Evolutionary conservation across 2,888 invertebrate species (phyloP), one percentile per base, ranked within the genome.

Genomic region (Melieria crassipennis): DNA sequence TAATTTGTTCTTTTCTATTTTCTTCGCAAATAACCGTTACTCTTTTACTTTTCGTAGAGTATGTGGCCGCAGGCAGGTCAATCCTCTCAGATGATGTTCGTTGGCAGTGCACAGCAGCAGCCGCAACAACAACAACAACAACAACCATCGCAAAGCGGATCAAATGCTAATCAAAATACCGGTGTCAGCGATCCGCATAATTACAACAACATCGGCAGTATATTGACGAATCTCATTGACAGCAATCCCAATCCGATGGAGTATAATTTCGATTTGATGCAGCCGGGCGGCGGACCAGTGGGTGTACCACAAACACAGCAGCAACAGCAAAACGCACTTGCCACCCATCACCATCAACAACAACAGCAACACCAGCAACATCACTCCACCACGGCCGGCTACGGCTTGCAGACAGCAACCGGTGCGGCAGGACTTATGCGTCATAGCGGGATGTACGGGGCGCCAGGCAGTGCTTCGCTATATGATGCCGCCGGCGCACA

Each of bases 201-300:
- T 67, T 87, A 87, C 75, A 87, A 86, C 70, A 87, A 87, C 72
- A 87, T 87, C 71, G 87, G 87, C 65, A 87, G 86, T 78, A 87
- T 87, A 79, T 81, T 87, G 60, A 87, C 87, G 76, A 87, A 87
- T 83, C 82, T 87, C 78, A 83, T 87, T 73, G 85, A 87, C 69
- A 85, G 84, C 62, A 86, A 84, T 78, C 85, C 86, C 69, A 79
- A 84, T 75, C 81, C 85, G n/a, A 79, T 87, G 82, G 86, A 87
- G 75, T 86, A 86, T 76, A 86, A 85, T 72, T 86, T 86, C 65
- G 87, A 87, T 72, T 73, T 86, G 73, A 82, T 86, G 80, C 80
- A 80, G 60, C 78, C 76, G 30, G 77, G 75, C 13, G 79, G 76
- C 52, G 79, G 71, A 47, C 76, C 73, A 43, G 72, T 78, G 45